phyloP scores from a whole-genome alignment of 1,140 invertebrate genomes.

The Mamestra configurata region DNA sequence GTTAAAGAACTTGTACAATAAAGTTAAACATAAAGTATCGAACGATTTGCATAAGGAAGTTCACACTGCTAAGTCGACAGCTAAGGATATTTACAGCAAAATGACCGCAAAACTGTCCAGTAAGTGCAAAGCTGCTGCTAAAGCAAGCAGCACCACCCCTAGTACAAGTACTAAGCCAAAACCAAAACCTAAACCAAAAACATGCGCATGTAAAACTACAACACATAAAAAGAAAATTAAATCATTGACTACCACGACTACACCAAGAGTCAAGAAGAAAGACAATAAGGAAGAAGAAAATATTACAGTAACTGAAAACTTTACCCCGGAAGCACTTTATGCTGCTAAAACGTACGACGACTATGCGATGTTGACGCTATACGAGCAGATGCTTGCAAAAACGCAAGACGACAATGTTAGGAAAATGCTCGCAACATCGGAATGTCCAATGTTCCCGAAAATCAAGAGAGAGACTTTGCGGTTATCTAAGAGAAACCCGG shows the following conservation, averaged over 20 bases:
- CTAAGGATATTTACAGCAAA: slow-evolving; percentile 36
- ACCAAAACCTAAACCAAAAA: slow-evolving; percentile 32
- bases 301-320: neutral
- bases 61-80: slow-evolving; percentile 53
- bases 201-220: neutral
- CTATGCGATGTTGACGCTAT: slow-evolving; percentile 69
- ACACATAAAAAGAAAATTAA: neutral
- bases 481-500: slow-evolving; percentile 56
- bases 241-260: neutral
- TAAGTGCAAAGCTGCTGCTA: neutral
- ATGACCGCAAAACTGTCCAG: neutral
- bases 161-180: neutral
- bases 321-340: neutral
- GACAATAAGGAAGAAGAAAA: neutral
- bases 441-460: slow-evolving; percentile 1
- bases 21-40: slow-evolving; percentile 68
- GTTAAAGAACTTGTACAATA: slow-evolving; percentile 68
- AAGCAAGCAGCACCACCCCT: neutral
- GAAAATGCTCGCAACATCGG: slow-evolving; percentile 60
- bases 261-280: neutral
- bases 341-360: slow-evolving; percentile 63
- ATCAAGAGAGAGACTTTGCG: slow-evolving; percentile 28
- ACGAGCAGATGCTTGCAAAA: slow-evolving; percentile 71
- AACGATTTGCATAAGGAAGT: slow-evolving; percentile 65
- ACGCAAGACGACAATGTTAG: slow-evolving; percentile 64